A percentile compares a stretch with the other conserved stretches of the same genome.
phyloP scores from a whole-genome alignment of 2,797 vertebrate genomes.

The Chiroxiphia lanceolata region DNA sequence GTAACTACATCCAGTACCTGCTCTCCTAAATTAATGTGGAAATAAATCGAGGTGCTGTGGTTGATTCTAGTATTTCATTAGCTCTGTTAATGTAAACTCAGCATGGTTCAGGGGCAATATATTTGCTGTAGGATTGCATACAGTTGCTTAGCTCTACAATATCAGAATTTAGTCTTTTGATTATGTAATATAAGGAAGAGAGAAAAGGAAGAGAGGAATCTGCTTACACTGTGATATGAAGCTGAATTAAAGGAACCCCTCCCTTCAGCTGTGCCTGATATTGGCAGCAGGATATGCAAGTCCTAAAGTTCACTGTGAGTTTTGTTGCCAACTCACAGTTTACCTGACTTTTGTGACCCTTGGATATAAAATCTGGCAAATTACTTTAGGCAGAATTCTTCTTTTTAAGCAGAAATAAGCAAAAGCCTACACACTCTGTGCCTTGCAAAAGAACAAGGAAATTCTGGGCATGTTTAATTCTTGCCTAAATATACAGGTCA shows the following conservation, averaged over 20 bases:
- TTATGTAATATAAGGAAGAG: neutral
- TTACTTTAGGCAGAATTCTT: neutral
- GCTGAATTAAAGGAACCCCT: neutral
- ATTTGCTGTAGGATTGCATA: neutral
- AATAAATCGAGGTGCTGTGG: neutral
- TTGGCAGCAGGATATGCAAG: neutral
- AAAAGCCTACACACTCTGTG: neutral
- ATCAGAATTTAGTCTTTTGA: neutral
- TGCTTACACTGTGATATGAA: neutral
- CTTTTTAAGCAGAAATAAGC: neutral
- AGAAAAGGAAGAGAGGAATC: neutral
- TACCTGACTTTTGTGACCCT: neutral
- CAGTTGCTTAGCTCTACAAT: neutral
- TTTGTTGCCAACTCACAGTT: neutral
- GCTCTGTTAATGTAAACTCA: neutral
- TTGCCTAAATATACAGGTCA: neutral
- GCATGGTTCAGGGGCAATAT: neutral
- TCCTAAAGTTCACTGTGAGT: neutral
- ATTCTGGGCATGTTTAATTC: neutral
- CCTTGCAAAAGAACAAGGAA: neutral
- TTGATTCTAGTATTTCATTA: neutral
- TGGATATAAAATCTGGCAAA: neutral
- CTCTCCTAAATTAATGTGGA: neutral
- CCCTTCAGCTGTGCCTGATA: neutral
- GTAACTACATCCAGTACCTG: neutral